Conservation (phyloP, 2,888 invertebrate genomes). For the Eretmocerus hayati region DNA sequence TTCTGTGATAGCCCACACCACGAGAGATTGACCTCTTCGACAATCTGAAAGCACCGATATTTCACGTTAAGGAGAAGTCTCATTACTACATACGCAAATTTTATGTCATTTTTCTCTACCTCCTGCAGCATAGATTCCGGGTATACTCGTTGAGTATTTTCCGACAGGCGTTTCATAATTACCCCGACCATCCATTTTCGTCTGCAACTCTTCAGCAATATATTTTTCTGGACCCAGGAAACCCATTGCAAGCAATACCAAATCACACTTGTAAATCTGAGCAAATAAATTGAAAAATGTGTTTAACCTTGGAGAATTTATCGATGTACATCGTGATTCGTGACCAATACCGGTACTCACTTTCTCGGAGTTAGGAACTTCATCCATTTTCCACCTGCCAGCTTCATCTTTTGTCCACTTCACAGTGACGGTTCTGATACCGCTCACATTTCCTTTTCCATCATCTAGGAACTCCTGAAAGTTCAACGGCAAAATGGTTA, state of each 20-base stretch:
- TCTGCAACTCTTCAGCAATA: conserved; percentile 69
- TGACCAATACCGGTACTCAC: too few species aligned
- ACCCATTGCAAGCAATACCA: conserved; percentile 96
- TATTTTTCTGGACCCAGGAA: conserved; percentile 93
- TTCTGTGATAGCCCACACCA: conserved; percentile 98
- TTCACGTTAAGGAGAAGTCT: neutral
- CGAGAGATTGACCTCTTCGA: conserved; percentile 95
- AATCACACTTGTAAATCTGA: conserved; percentile 74
- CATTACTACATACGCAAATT: neutral
- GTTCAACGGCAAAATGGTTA: neutral
- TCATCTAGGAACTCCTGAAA: conserved; percentile 80
- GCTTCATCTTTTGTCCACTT: conserved; percentile 88
- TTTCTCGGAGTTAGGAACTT: conserved; percentile 71
- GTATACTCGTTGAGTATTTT: conserved; percentile 71
- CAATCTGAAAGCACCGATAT: conserved; percentile 67
- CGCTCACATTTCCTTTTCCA: conserved; percentile 80
- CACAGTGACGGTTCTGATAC: conserved; percentile 83
- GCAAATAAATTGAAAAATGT: conserved; percentile 1
- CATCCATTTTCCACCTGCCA: conserved; percentile 91
- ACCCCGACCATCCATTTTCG: conserved; percentile 84
- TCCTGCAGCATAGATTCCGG: conserved; percentile 91
- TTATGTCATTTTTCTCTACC: conserved; percentile 53
- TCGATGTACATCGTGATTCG: too few species aligned
- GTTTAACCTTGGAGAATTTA: too few species aligned
- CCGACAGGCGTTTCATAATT: conserved; percentile 78